Evolutionary conservation across 2,888 invertebrate genomes (phyloP).

Genomic region (Ophonus ardosiacus): DNA sequence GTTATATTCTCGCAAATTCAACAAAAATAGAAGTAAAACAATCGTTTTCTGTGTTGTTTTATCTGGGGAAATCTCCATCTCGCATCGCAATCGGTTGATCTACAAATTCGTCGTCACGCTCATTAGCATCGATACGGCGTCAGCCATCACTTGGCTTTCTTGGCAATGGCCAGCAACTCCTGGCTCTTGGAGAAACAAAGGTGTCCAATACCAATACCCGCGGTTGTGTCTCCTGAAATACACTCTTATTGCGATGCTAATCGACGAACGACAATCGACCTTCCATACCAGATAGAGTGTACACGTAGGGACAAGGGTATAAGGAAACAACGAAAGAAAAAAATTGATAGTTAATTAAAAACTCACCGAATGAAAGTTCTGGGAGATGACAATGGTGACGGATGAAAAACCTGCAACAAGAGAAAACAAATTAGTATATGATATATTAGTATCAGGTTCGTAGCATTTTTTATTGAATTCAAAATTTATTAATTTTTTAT

Average conservation of each 20-base stretch:
- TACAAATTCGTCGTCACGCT: slow-evolving; percentile 28
- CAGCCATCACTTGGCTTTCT: not conserved
- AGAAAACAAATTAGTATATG: too few species aligned
- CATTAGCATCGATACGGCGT: slow-evolving; percentile 16
- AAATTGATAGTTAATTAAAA: not conserved
- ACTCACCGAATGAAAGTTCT: not conserved
- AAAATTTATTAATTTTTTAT: too few species aligned
- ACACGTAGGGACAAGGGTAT: not conserved
- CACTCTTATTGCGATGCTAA: slow-evolving; percentile 8
- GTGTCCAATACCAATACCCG: slow-evolving; percentile 1
- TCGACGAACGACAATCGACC: not conserved
- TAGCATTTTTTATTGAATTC: too few species aligned
- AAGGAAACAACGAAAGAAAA: not conserved
- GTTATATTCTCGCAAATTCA: too few species aligned
- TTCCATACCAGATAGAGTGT: not conserved
- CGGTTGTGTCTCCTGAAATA: not conserved
- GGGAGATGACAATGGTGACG: not conserved
- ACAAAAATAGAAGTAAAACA: too few species aligned
- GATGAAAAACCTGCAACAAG: not conserved
- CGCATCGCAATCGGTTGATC: not conserved
- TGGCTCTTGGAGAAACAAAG: not conserved
- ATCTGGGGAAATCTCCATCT: not conserved
- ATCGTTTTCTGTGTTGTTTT: not conserved
- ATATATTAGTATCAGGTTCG: too few species aligned
- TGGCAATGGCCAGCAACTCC: not conserved